These are phyloP conservation scores for Microctonus brassicae DNA, from an alignment of 2,888 invertebrate species.

Conservation along the genomic window DNA sequence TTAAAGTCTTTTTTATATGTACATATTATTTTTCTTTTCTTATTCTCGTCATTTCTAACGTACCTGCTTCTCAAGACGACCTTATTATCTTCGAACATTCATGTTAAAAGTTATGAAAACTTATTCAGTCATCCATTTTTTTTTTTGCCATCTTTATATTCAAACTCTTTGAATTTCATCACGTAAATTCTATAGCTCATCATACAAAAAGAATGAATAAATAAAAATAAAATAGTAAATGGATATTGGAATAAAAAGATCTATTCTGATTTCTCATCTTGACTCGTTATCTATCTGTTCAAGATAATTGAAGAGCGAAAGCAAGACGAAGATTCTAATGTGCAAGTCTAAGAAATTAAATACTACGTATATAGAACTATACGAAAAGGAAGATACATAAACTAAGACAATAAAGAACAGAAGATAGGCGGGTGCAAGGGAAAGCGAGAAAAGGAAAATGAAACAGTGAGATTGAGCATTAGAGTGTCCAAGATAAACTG, in stretches of 20 bases:
- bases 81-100: background rate
- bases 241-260: slow-evolving; percentile 1
- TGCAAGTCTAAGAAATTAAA: background rate
- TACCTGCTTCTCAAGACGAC: background rate
- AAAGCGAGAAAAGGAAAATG: background rate
- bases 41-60: background rate
- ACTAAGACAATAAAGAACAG: background rate
- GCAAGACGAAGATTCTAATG: background rate
- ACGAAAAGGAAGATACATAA: background rate
- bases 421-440: background rate
- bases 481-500: background rate
- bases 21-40: background rate
- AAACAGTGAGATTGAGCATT: background rate
- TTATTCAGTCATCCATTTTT: background rate
- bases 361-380: background rate
- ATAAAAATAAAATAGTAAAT: background rate
- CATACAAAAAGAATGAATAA: background rate
- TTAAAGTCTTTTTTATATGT: background rate
- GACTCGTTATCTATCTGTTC: slow-evolving; percentile 33
- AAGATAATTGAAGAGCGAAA: slow-evolving; percentile 32
- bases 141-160: background rate
- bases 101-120: background rate
- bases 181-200: slow-evolving; percentile 3
- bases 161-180: background rate
- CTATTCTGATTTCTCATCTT: slow-evolving; percentile 16